Conservation (phyloP, 2,113 vertebrate genomes). For the Pachycephala philippinensis region DNA sequence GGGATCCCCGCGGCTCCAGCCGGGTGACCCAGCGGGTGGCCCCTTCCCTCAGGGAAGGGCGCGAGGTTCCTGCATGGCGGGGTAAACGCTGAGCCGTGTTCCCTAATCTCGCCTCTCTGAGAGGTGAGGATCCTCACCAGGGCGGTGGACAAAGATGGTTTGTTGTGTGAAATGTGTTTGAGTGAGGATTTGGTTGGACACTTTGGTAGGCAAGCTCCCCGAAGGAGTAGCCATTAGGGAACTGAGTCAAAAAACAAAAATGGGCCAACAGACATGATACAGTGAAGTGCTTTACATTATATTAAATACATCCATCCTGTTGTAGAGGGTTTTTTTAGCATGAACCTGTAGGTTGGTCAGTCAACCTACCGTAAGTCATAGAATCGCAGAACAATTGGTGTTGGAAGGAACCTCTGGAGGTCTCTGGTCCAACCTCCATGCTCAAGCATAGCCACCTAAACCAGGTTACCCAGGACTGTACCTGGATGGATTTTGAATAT, state of each 20-base stretch:
- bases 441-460: not conserved
- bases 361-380: not conserved
- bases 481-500: not conserved
- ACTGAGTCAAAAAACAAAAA: not conserved
- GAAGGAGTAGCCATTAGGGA: not conserved
- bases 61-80: fast-evolving
- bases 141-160: not conserved
- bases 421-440: not conserved
- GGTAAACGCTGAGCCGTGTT: fast-evolving
- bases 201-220: not conserved
- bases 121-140: not conserved
- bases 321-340: fast-evolving
- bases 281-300: fast-evolving
- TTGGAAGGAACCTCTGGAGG: not conserved
- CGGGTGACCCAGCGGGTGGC: not conserved
- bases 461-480: not conserved
- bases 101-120: fast-evolving
- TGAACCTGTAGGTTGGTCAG: not conserved
- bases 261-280: fast-evolving
- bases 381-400: not conserved
- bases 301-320: not conserved
- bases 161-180: fast-evolving
- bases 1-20: fast-evolving
- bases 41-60: not conserved
- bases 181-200: not conserved